Evolutionary conservation across 2,888 invertebrate genomes (phyloP).

Genomic region (Hyppa rectilinea): DNA sequence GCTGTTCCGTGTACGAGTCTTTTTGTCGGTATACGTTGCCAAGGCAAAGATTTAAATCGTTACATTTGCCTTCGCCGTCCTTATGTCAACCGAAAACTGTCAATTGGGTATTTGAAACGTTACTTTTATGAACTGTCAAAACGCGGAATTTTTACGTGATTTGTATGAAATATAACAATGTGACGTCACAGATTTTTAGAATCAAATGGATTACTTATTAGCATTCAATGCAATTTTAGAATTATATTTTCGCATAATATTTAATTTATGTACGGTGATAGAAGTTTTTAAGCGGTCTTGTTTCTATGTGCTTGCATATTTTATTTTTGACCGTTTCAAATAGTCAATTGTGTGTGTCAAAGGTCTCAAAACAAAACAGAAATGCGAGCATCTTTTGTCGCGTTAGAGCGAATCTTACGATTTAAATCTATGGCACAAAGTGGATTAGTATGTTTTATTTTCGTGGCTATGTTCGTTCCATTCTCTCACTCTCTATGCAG

Average conservation of each 20-base stretch:
- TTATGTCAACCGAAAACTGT: background rate
- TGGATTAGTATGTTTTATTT: background rate
- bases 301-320: too few species aligned
- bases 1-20: slow-evolving; percentile 20
- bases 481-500: background rate
- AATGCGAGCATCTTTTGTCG: background rate
- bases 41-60: slow-evolving; percentile 1
- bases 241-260: too few species aligned
- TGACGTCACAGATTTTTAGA: too few species aligned
- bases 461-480: background rate
- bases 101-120: too few species aligned
- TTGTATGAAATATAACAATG: too few species aligned
- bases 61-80: background rate
- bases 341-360: background rate
- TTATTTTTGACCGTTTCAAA: too few species aligned
- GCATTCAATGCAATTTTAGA: too few species aligned
- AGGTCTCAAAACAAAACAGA: background rate
- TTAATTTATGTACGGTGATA: too few species aligned
- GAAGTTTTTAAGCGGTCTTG: too few species aligned
- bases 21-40: slow-evolving; percentile 14
- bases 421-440: background rate
- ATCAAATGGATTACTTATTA: too few species aligned
- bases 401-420: background rate
- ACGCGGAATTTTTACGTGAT: too few species aligned
- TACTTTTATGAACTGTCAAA: too few species aligned